These are phyloP conservation scores for Mormyrus iriodes DNA, from an alignment of 2,113 vertebrate species.

Conservation along the genomic window DNA sequence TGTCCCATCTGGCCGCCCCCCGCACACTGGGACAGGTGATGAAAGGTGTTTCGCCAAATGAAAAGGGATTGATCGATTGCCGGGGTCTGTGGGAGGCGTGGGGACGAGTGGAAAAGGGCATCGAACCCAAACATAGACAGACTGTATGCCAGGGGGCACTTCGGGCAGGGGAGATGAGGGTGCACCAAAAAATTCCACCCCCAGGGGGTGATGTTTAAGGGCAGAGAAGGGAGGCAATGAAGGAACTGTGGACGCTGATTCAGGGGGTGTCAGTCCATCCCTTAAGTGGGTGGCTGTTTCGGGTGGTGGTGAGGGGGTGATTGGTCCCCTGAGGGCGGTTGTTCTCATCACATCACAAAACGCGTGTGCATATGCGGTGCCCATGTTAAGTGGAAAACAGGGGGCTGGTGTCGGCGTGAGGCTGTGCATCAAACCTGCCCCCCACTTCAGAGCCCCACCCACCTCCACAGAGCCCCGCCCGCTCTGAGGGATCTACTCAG, in stretches of 20 bases:
- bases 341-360: neutral
- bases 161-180: too few relatives aligned
- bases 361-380: neutral
- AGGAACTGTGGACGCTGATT: neutral
- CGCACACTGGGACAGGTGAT: neutral
- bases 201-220: neutral
- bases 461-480: neutral
- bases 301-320: neutral
- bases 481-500: conserved; percentile 13
- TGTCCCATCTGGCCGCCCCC: neutral
- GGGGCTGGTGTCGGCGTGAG: neutral
- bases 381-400: neutral
- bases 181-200: neutral
- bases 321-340: neutral
- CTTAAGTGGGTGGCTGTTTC: neutral
- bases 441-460: neutral
- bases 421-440: conserved; percentile 4
- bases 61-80: neutral
- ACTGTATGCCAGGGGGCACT: neutral
- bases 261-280: neutral
- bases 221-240: neutral
- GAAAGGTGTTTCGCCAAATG: neutral
- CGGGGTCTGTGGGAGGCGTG: neutral
- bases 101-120: neutral
- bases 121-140: neutral